Evolutionary conservation across 2,113 vertebrate genomes (phyloP), one percentile per base, ranked within the genome.

Genomic region (Chauna torquata): DNA sequence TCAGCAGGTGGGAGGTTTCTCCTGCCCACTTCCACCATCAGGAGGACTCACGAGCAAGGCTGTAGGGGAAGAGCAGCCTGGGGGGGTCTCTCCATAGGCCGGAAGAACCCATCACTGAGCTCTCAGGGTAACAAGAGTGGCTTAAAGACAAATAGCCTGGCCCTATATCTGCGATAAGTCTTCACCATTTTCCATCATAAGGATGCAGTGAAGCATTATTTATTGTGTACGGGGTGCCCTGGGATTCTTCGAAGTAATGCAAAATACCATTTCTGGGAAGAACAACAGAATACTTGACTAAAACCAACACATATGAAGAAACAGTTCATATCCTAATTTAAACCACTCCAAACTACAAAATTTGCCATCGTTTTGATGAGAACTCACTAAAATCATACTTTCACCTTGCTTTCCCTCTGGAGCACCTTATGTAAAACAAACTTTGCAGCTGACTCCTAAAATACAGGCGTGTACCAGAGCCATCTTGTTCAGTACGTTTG

Each of bases 401-500:
- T 89, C 78, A 49, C 82, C 75, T 84, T 24, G 3, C 32, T 94
- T 95, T 95, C 64, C 66, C 75, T 82, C 91, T 93, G 89, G 61
- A 61, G 38, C 55, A 89, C 77, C 84, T 89, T 81, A 23, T 19
- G 23, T 88, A 82, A 69, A 75, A 64, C 69, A 66, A 94, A 90
- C 55, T 36, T 45, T 92, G 79, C 90, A 94, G 58, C 88, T 93
- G 78, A 89, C 77, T 97, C 91, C 81, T 92, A 86, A 92, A 95
- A 64, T 34, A 38, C 86, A 96, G 88, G 70, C 49, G 0, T 0
- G 5, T 47, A 95, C 52, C 38, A 91, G 68, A 94, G 77, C 84
- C 84, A 9, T 75, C 74, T 92, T 97, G 74, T 95, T 96, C 85
- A 59, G 81, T 91, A 64, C 69, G 57, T 90, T 97, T 98, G 97